Evolutionary conservation across 2,113 vertebrate genomes (phyloP).

Genomic region (Grantiella picta): DNA sequence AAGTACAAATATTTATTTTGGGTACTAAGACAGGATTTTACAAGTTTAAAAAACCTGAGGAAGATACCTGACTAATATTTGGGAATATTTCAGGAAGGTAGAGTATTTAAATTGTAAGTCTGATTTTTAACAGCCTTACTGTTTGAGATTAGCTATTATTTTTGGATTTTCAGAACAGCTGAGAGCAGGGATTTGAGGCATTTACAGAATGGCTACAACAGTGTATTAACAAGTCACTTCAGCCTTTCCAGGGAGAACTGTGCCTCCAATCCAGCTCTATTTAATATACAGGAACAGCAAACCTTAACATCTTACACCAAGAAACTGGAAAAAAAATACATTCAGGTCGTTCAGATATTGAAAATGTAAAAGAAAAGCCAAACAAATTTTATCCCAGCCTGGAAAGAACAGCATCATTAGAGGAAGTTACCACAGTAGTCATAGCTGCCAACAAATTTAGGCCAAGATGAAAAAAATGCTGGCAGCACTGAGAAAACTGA

Average conservation of each 20-base stretch:
- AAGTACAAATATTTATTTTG: background rate
- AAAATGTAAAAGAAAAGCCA: constrained; percentile 12
- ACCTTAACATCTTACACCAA: background rate
- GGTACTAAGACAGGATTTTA: background rate
- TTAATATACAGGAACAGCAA: background rate
- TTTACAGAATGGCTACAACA: background rate
- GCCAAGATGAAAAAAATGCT: background rate
- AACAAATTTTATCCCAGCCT: background rate
- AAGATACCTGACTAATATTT: background rate
- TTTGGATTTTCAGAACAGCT: background rate
- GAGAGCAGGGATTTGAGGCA: background rate
- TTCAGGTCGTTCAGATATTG: background rate
- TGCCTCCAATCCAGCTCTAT: background rate
- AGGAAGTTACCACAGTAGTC: constrained; percentile 15
- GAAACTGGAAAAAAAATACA: background rate
- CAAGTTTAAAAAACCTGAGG: background rate
- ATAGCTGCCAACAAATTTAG: background rate
- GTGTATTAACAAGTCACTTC: background rate
- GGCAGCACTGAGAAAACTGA: background rate
- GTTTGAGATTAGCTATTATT: background rate
- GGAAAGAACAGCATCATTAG: constrained; percentile 36
- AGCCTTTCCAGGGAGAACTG: background rate
- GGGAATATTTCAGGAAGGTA: background rate
- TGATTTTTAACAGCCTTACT: background rate
- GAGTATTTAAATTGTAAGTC: background rate